These are phyloP conservation scores for Catharus minimus DNA, from an alignment of 2,113 vertebrate genomes.

Conservation along the genomic window DNA sequence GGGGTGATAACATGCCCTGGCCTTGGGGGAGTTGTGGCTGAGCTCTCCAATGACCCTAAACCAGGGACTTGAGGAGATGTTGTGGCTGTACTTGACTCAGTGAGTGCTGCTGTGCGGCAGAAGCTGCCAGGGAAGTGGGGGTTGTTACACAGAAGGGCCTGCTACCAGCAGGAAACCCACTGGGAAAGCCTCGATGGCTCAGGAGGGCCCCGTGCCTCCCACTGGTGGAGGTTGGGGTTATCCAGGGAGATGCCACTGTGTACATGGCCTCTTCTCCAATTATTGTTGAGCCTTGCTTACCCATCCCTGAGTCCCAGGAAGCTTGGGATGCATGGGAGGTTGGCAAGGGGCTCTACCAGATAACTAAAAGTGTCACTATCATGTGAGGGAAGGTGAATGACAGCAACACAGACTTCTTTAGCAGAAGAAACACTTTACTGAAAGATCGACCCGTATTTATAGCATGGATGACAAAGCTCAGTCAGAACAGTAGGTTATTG, in stretches of 20 bases:
- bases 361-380: background rate
- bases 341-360: background rate
- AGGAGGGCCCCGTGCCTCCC: background rate
- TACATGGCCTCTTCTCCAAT: background rate
- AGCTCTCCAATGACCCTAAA: background rate
- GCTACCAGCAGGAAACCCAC: background rate
- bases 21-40: no score
- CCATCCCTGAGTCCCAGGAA: background rate
- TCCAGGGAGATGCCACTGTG: background rate
- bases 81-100: accelerated
- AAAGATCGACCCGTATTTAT: no score
- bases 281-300: accelerated
- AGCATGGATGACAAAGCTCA: no score
- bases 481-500: no score
- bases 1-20: accelerated
- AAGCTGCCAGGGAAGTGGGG: no score
- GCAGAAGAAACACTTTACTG: no score
- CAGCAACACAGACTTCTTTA: no score
- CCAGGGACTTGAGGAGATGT: background rate
- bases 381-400: no score
- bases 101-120: accelerated
- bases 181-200: background rate
- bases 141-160: background rate
- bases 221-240: background rate
- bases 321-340: no score